phyloP scores from a whole-genome alignment of 2,113 vertebrate genomes.

The Siphamia tubifer region DNA sequence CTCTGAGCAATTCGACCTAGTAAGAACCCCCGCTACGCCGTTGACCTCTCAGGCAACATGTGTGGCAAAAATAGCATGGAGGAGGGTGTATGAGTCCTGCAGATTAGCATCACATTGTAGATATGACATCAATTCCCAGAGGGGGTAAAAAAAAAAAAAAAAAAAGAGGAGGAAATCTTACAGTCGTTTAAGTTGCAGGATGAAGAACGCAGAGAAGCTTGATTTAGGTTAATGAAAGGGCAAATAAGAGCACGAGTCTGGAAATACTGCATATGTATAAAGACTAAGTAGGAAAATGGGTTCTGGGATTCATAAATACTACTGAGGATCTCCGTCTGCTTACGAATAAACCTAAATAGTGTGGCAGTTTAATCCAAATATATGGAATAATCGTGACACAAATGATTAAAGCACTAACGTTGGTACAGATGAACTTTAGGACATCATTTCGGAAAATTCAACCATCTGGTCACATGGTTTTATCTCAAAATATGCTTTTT shows the following conservation, averaged over 20 bases:
- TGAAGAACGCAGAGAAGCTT: background rate
- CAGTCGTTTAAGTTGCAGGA: background rate
- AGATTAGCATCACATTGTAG: conserved; percentile 53
- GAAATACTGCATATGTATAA: background rate
- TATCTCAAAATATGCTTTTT: no score
- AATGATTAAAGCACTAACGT: no score
- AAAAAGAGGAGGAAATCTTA: background rate
- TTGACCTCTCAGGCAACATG: conserved; percentile 58
- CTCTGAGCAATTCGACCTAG: conserved; percentile 54
- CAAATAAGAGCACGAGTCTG: background rate
- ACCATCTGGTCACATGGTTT: no score
- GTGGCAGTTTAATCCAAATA: no score
- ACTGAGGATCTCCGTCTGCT: background rate
- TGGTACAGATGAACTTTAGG: no score
- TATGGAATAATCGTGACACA: no score
- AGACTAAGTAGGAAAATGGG: background rate
- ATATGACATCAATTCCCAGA: conserved; percentile 25
- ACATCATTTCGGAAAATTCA: no score
- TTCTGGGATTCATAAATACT: background rate
- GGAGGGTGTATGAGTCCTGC: conserved; percentile 13
- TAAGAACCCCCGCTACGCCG: conserved; percentile 42
- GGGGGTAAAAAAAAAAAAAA: no score
- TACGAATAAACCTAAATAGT: background rate
- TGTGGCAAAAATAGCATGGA: conserved; percentile 56
- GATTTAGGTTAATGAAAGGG: background rate